A percentile compares a stretch with the other conserved stretches of the same genome.
These are phyloP conservation scores for Nicator chloris DNA, from an alignment of 2,113 vertebrate genomes.

Conservation along the genomic window DNA sequence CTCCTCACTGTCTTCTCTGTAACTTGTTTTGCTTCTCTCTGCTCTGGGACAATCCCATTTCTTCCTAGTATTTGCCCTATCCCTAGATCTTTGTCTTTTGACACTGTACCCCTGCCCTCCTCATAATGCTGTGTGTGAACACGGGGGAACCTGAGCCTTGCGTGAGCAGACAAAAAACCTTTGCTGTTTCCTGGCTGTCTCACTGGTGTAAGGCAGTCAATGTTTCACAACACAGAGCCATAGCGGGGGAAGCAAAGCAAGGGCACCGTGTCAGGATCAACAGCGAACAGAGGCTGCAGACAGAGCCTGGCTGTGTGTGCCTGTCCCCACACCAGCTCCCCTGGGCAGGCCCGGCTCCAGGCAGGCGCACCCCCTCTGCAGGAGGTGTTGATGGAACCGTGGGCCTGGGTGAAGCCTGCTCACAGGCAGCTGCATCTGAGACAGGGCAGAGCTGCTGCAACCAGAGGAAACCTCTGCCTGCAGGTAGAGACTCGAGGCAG, in stretches of 20 bases:
- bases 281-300: accelerated
- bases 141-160: accelerated
- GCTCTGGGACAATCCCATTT: not conserved
- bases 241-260: accelerated
- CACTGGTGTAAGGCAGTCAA: not conserved
- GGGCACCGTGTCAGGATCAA: accelerated
- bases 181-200: not conserved
- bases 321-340: not conserved
- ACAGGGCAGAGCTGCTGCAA: not conserved
- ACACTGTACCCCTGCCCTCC: not conserved
- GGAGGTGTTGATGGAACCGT: not conserved
- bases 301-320: not conserved
- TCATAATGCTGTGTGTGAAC: not conserved
- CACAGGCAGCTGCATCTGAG: not conserved
- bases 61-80: not conserved
- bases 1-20: not conserved
- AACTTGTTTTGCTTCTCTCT: not conserved
- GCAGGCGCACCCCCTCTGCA: not conserved
- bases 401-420: not conserved
- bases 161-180: accelerated
- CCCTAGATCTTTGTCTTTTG: not conserved
- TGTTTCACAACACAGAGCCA: not conserved
- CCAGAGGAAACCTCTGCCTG: not conserved
- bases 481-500: not conserved
- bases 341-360: not conserved